A percentile compares a stretch with the other conserved stretches of the same genome.
These are phyloP conservation scores for Plebejus anna DNA, from an alignment of 2,888 invertebrate species.

Conservation along the genomic window DNA sequence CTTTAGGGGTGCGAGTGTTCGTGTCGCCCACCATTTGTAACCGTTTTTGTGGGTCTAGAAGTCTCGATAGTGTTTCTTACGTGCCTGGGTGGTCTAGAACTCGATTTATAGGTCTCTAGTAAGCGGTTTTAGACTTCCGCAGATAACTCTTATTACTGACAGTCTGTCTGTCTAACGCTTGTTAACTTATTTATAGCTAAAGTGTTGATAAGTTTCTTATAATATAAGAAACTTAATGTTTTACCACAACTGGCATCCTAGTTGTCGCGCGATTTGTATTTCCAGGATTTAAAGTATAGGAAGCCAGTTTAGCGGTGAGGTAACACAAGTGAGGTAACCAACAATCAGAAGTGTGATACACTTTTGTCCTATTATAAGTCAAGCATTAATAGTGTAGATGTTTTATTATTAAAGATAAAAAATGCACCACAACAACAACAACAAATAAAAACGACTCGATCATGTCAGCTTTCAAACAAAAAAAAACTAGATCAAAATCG, in stretches of 20 bases:
- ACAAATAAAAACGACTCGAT: too few species aligned
- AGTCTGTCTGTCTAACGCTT: constrained; percentile 1
- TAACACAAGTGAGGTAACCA: too few species aligned
- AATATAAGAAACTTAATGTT: background rate
- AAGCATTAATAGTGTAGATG: too few species aligned
- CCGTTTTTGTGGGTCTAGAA: constrained; percentile 17
- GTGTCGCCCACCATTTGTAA: constrained; percentile 25
- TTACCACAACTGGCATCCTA: background rate
- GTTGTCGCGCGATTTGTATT: too few species aligned
- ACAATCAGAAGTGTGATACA: too few species aligned
- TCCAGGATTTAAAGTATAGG: too few species aligned
- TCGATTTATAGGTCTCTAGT: constrained; percentile 20
- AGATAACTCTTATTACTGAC: background rate
- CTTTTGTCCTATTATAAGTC: too few species aligned
- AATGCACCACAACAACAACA: too few species aligned
- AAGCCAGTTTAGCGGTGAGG: too few species aligned
- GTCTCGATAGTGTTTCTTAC: constrained; percentile 6
- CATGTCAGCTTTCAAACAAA: too few species aligned
- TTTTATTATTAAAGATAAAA: too few species aligned
- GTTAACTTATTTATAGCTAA: background rate
- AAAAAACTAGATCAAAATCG: too few species aligned
- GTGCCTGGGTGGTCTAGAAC: background rate
- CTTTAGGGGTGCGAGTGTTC: constrained; percentile 8
- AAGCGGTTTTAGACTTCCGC: constrained; percentile 2
- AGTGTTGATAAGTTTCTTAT: background rate